phyloP scores from a whole-genome alignment of 2,113 vertebrate species.

The Zootoca vivipara region DNA sequence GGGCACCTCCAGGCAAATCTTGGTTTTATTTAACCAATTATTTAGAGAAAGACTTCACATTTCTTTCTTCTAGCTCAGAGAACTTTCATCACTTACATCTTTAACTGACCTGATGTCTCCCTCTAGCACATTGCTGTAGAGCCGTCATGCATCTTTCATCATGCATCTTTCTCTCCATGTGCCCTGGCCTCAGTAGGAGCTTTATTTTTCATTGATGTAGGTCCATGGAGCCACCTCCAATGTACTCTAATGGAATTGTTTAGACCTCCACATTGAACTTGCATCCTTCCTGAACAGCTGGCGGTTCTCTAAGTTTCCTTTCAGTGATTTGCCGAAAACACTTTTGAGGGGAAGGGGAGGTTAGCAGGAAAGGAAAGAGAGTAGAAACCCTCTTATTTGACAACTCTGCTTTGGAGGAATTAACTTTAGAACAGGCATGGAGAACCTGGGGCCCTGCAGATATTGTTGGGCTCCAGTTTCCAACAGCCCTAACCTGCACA shows the following conservation, averaged over 20 bases:
- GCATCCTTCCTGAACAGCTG: background rate
- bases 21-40: conserved; percentile 28
- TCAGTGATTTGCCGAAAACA: background rate
- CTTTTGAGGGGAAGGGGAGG: background rate
- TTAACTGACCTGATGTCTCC: background rate
- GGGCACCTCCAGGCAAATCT: conserved; percentile 19
- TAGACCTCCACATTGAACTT: background rate
- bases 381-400: background rate
- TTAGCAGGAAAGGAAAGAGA: background rate
- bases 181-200: background rate
- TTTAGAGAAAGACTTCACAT: conserved; percentile 29
- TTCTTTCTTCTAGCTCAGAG: conserved; percentile 22
- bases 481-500: background rate
- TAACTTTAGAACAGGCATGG: background rate
- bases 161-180: background rate
- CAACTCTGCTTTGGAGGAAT: background rate
- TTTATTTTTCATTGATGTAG: background rate
- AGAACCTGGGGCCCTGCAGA: background rate
- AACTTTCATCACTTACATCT: background rate
- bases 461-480: background rate
- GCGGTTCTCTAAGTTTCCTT: background rate
- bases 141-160: background rate
- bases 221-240: background rate
- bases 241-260: background rate
- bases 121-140: background rate